Percentiles rank a stretch among this genome's conserved stretches.
phyloP scores from a whole-genome alignment of 2,888 invertebrate species.

The Drosophila subquinaria region DNA sequence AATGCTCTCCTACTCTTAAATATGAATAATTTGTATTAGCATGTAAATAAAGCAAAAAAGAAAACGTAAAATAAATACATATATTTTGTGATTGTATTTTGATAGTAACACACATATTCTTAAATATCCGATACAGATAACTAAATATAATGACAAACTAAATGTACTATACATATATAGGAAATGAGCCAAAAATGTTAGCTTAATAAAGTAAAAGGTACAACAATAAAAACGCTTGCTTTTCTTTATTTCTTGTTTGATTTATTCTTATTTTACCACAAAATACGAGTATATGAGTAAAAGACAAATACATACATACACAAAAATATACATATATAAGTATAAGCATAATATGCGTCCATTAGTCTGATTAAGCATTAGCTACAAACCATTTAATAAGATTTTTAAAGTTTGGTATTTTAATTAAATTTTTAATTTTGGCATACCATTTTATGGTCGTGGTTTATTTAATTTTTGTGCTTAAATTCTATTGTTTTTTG shows the following conservation, averaged over 20 bases:
- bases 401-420: neutral
- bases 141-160: slow-evolving; percentile 47
- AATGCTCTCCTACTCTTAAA: slow-evolving; percentile 21
- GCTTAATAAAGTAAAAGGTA: slow-evolving; percentile 61
- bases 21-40: slow-evolving; percentile 29
- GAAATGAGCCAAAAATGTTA: slow-evolving; percentile 70
- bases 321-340: neutral
- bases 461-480: neutral
- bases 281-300: slow-evolving; percentile 1
- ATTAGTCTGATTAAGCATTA: slow-evolving; percentile 12
- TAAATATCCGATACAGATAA: slow-evolving; percentile 51
- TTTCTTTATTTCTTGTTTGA: slow-evolving; percentile 1
- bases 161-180: slow-evolving; percentile 62
- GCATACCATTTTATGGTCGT: slow-evolving; percentile 41
- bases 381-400: slow-evolving; percentile 2
- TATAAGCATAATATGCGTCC: slow-evolving; percentile 4
- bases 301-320: slow-evolving; percentile 3
- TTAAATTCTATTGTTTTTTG: slow-evolving; percentile 18
- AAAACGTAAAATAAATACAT: slow-evolving; percentile 28
- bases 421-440: slow-evolving; percentile 14
- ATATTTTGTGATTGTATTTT: slow-evolving; percentile 77
- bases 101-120: slow-evolving; percentile 59
- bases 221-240: slow-evolving; percentile 20
- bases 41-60: slow-evolving; percentile 44
- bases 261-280: slow-evolving; percentile 7